phyloP scores from a whole-genome alignment of 2,888 invertebrate genomes.

The Pterostichus madidus region DNA sequence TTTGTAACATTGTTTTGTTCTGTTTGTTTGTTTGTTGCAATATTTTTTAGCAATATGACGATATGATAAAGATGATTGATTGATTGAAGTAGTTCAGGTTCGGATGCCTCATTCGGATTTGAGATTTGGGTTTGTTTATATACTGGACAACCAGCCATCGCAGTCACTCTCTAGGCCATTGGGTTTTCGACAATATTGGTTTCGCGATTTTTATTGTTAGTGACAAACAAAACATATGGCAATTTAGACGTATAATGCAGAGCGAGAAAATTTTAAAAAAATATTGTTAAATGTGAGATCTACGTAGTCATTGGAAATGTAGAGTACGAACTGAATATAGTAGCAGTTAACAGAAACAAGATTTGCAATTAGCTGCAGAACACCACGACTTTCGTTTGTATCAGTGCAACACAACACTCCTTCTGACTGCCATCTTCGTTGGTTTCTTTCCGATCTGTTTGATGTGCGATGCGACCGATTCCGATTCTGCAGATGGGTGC shows the following conservation, averaged over 20 bases:
- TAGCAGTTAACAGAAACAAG: conserved; percentile 69
- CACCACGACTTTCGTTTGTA: conserved; percentile 70
- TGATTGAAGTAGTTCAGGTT: conserved; percentile 35
- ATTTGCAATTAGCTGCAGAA: conserved; percentile 67
- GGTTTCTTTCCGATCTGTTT: conserved; percentile 32
- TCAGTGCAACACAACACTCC: conserved; percentile 72
- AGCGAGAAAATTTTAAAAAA: conserved; percentile 71
- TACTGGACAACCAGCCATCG: conserved; percentile 74
- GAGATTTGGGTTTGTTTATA: conserved; percentile 68
- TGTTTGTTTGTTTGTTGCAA: conserved; percentile 71
- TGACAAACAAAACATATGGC: conserved; percentile 69
- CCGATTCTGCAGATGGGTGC: conserved; percentile 23
- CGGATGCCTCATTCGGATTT: conserved; percentile 40
- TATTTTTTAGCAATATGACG: conserved; percentile 69
- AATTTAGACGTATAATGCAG: conserved; percentile 72
- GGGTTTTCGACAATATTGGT: conserved; percentile 67
- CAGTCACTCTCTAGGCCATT: conserved; percentile 71
- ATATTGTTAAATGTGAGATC: conserved; percentile 76
- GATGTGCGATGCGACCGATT: not conserved
- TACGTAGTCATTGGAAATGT: conserved; percentile 75
- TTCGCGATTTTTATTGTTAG: conserved; percentile 67
- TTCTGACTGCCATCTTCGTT: conserved; percentile 75
- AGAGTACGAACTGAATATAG: conserved; percentile 67
- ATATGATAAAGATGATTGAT: not conserved
- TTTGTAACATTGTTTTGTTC: conserved; percentile 69